These are phyloP conservation scores for Argyrosomus japonicus DNA, from an alignment of 2,113 vertebrate species.

Conservation along the genomic window DNA sequence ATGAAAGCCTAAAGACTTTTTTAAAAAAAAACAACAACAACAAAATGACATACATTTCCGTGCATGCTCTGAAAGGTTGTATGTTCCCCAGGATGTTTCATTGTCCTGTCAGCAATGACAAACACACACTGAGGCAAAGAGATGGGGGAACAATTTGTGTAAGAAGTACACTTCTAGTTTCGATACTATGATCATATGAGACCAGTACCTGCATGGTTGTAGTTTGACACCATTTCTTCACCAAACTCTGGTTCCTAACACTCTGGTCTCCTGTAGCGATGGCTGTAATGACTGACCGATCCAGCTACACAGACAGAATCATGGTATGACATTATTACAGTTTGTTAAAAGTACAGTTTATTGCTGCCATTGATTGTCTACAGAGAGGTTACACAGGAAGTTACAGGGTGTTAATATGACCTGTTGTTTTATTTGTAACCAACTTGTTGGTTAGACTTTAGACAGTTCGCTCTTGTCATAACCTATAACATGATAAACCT, in stretches of 20 bases:
- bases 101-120: constrained; percentile 48
- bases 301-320: constrained; percentile 81
- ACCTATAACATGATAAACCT: background rate
- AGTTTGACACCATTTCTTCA: constrained; percentile 88
- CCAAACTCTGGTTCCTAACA: constrained; percentile 87
- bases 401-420: too few relatives aligned
- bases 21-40: too few relatives aligned
- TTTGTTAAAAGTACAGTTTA: background rate
- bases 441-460: background rate
- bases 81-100: constrained; percentile 31
- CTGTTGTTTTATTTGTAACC: too few relatives aligned
- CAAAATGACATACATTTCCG: constrained; percentile 52
- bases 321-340: background rate
- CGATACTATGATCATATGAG: too few relatives aligned
- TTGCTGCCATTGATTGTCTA: background rate
- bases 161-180: background rate
- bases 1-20: background rate
- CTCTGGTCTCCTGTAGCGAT: constrained; percentile 86
- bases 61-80: constrained; percentile 50
- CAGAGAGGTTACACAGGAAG: background rate
- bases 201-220: constrained; percentile 74
- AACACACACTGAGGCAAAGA: background rate
- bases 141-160: background rate
- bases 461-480: background rate
- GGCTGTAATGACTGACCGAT: constrained; percentile 86